Evolutionary conservation across 2,113 vertebrate species (phyloP).

Genomic region (Mesoclemmys tuberculata): DNA sequence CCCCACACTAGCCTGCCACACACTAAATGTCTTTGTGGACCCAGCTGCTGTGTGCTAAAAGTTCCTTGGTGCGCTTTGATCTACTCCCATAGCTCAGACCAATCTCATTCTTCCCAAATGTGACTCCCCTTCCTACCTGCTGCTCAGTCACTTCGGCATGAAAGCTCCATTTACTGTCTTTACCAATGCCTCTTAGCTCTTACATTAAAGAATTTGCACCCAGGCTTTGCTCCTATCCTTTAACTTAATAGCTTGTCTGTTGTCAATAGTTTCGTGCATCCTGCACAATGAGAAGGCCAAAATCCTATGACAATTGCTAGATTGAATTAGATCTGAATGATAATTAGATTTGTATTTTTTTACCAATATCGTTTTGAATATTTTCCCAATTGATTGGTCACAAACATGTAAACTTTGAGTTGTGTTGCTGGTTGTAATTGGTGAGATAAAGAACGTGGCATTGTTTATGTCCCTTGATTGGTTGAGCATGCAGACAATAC

Average conservation of each 20-base stretch:
- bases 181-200: background rate
- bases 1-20: background rate
- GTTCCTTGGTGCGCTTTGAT: too few relatives aligned
- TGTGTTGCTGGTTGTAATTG: fast-evolving
- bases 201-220: background rate
- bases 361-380: background rate
- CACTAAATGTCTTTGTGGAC: background rate
- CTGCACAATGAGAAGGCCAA: background rate
- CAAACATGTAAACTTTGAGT: background rate
- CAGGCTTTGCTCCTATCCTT: background rate
- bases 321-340: background rate
- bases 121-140: background rate
- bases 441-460: background rate
- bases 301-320: background rate
- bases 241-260: background rate
- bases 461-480: background rate
- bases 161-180: background rate
- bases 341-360: background rate
- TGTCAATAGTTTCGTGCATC: background rate
- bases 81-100: background rate
- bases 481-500: background rate
- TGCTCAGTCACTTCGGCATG: background rate
- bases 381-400: background rate
- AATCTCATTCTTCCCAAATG: fast-evolving
- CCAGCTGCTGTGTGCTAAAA: too few relatives aligned